Evolutionary conservation across 53 echinoderm and acorn worm species (phyloP), one percentile per base, ranked within the genome.

Genomic region (Paelopatides confundens): DNA sequence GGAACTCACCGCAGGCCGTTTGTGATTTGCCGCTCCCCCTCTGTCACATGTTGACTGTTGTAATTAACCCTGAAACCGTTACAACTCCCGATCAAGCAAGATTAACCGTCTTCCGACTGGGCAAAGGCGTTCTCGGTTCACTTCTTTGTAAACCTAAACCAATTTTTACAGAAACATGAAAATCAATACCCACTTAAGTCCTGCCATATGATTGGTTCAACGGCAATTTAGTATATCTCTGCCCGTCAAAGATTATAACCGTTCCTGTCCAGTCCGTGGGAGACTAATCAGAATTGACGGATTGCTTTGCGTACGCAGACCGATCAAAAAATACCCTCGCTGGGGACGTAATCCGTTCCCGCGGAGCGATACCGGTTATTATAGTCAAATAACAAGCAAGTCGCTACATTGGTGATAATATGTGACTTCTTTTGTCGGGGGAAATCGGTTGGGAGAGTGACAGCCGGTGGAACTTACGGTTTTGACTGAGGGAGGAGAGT

Each of bases 1-100:
- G 47, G 47, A 71, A 46, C 24, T 40, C 71, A 38, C 71, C 39
- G 71, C 15, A 27, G 27, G 10, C 71, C 39, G 39, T 71, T 71
- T 38, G 39, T 38, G 46, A 46, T 71, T 71, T 38, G 26, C 71
- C 39, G 39, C 36, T 71, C 46, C 38, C 28, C 38, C 40, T 38
- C 46, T 28, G 36, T 71, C 71, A 46, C 24, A 29, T 40, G 71
- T 40, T 71, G 71, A 43, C 71, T 71, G 39, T 46, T 38, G 71
- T 39, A 71, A 71, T 71, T 71, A 71, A 71, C 71, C 71, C 71
- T 39, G 71, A 46, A 71, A 71, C 71, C 39, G 71, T 71, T 71
- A 46, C 71, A 71, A 71, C 38, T 71, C 46, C 39, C 46, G 46
- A 69, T 69, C 34, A 15, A 35, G 18, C 36, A 33, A 24, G 5